Evolutionary conservation across 2,797 vertebrate species (phyloP).

Genomic region (Emydoidea blandingii): DNA sequence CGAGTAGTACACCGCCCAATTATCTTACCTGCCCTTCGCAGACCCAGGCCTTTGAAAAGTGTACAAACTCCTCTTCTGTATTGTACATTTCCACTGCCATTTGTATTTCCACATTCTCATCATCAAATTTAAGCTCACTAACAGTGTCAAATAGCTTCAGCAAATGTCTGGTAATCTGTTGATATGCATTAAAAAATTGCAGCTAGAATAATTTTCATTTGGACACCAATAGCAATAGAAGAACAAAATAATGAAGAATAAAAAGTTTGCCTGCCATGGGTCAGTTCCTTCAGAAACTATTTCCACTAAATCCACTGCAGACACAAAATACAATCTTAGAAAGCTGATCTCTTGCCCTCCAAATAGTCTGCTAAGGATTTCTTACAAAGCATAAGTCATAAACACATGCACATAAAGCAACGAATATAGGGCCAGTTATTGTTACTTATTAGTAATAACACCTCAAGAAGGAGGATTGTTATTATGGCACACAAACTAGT

Average conservation of each 20-base stretch:
- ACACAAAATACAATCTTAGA: constrained; percentile 85
- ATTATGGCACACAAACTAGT: not conserved
- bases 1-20: not conserved
- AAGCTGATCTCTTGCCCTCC: constrained; percentile 84
- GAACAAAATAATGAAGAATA: not conserved
- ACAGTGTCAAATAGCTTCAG: constrained; percentile 86
- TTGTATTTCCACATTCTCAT: constrained; percentile 61
- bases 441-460: not conserved
- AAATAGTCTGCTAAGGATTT: constrained; percentile 84
- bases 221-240: not conserved
- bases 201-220: constrained; percentile 3
- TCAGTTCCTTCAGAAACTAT: constrained; percentile 86
- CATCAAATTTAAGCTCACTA: constrained; percentile 84
- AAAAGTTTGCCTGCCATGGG: constrained; percentile 78
- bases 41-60: constrained; percentile 80
- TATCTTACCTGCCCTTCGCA: constrained; percentile 81
- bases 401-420: not conserved
- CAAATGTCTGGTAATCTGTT: constrained; percentile 85
- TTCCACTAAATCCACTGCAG: constrained; percentile 85
- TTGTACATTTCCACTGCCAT: constrained; percentile 85
- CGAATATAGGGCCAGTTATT: not conserved
- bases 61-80: constrained; percentile 81
- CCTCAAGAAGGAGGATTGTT: not conserved
- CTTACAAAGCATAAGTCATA: constrained; percentile 81
- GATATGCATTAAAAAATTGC: not conserved